phyloP scores from a whole-genome alignment of 2,113 vertebrate species.

The Oryzias curvinotus region DNA sequence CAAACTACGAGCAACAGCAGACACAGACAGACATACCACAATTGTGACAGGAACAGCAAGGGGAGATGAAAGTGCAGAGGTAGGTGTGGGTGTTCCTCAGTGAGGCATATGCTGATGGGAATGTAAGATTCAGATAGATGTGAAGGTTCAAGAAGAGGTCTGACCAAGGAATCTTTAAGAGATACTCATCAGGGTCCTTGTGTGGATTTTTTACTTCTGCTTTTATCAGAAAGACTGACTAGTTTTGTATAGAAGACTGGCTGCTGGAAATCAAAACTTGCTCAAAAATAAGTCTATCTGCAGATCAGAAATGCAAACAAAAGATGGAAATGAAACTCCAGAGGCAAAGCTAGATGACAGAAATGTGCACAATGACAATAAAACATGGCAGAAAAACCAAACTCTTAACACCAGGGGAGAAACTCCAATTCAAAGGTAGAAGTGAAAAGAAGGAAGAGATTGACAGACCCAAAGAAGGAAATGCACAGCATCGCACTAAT shows the following conservation, averaged over 20 bases:
- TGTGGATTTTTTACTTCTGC: not conserved
- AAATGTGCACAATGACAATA: conserved; percentile 36
- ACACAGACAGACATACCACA: conserved; percentile 50
- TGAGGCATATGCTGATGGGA: conserved; percentile 35
- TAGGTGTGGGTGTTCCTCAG: conserved; percentile 27
- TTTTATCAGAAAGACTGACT: too few species aligned
- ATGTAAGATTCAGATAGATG: conserved; percentile 26
- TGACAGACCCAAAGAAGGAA: conserved; percentile 49
- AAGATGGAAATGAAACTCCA: conserved; percentile 44
- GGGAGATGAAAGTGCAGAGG: conserved; percentile 46
- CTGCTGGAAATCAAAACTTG: too few species aligned
- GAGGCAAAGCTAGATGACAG: conserved; percentile 22
- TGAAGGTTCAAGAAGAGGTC: conserved; percentile 23
- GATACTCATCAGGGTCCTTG: conserved; percentile 8
- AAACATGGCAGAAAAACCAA: conserved; percentile 20
- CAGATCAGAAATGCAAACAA: conserved; percentile 19
- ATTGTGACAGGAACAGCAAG: conserved; percentile 44
- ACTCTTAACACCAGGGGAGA: conserved; percentile 14
- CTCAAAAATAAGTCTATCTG: too few species aligned
- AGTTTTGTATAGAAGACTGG: too few species aligned
- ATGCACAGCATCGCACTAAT: conserved; percentile 38
- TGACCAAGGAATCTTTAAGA: conserved; percentile 27
- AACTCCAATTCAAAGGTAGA: conserved; percentile 18
- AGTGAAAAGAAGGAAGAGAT: conserved; percentile 29
- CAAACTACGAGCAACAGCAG: conserved; percentile 59